Evolutionary conservation across 2,888 invertebrate species (phyloP).

Genomic region (Torymus texanus): DNA sequence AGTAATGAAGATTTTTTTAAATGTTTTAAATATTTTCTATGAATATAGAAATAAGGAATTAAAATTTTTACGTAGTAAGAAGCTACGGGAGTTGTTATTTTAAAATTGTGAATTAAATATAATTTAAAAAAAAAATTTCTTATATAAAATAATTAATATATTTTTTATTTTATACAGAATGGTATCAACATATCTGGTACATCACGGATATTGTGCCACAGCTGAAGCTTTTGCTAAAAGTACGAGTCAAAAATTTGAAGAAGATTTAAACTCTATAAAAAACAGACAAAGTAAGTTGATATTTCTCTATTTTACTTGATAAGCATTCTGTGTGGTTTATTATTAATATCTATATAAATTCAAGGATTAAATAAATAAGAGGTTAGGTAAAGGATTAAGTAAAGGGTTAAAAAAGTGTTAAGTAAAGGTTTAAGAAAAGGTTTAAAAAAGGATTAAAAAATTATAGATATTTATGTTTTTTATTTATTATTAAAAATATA

Average conservation of each 20-base stretch:
- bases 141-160: not conserved
- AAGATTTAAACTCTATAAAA: constrained; percentile 94
- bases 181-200: constrained; percentile 97
- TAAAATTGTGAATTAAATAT: not conserved
- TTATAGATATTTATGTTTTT: too few species aligned
- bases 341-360: too few species aligned
- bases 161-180: constrained; percentile 81
- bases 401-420: too few species aligned
- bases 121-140: not conserved
- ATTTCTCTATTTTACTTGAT: constrained; percentile 18
- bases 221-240: constrained; percentile 96
- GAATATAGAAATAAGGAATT: too few species aligned
- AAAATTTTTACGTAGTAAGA: too few species aligned
- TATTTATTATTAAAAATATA: too few species aligned
- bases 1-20: too few species aligned
- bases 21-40: too few species aligned
- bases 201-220: constrained; percentile 97
- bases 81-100: not conserved
- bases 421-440: too few species aligned
- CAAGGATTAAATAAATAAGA: too few species aligned
- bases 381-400: too few species aligned
- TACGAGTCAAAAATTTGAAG: constrained; percentile 92
- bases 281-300: constrained; percentile 91
- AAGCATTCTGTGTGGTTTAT: not conserved
- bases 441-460: too few species aligned